phyloP scores from a whole-genome alignment of 2,113 vertebrate genomes.

The Fregata magnificens region DNA sequence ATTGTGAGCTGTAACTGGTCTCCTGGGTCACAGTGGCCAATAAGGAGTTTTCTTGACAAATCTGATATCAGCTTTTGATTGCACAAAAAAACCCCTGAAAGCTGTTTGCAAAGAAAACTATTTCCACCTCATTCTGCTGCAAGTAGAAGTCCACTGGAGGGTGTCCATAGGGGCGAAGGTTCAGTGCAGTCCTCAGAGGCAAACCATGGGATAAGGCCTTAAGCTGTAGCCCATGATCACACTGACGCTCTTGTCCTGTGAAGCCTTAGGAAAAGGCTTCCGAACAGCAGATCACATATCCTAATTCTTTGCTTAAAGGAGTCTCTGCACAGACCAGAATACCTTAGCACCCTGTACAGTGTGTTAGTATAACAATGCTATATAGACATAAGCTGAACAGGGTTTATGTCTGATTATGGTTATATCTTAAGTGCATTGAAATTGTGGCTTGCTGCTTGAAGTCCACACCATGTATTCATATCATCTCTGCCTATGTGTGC shows the following conservation, averaged over 20 bases:
- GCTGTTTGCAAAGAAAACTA: neutral
- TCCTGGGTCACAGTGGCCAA: neutral
- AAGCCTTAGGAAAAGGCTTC: neutral
- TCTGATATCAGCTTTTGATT: neutral
- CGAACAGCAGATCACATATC: neutral
- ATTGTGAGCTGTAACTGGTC: neutral
- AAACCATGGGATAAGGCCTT: neutral
- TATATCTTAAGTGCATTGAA: neutral
- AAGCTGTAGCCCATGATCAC: neutral
- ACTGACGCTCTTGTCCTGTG: neutral
- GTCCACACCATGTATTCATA: neutral
- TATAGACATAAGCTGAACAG: neutral
- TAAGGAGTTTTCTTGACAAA: neutral
- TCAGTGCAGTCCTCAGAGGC: neutral
- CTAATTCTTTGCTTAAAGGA: neutral
- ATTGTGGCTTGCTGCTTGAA: neutral
- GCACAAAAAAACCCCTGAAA: neutral
- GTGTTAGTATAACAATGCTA: neutral
- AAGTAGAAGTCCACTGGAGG: neutral
- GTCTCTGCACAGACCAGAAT: neutral
- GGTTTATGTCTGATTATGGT: neutral
- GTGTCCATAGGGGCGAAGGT: too few species aligned
- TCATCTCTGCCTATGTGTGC: neutral
- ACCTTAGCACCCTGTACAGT: neutral
- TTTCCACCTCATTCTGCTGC: neutral